Conservation (phyloP, 2,113 vertebrate species). For the Chroicocephalus ridibundus region DNA sequence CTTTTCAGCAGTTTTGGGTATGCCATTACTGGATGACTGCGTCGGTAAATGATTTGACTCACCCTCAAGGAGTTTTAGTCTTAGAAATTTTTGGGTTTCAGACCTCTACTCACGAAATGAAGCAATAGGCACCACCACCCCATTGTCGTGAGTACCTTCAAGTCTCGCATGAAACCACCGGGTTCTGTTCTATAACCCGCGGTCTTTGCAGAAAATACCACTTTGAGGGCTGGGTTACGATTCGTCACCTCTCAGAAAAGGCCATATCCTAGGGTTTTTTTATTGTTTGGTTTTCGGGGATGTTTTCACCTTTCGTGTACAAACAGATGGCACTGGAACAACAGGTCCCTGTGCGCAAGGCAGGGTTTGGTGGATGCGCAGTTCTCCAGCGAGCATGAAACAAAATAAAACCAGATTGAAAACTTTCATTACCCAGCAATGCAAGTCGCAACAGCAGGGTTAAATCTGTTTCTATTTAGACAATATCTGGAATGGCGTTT, state of each 20-base stretch:
- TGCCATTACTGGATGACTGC: not conserved
- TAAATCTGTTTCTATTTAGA: constrained; percentile 73
- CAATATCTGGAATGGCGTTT: constrained; percentile 61
- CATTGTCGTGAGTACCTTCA: not conserved
- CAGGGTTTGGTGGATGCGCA: not conserved
- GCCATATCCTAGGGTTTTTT: not conserved
- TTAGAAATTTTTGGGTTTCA: not conserved
- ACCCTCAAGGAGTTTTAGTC: not conserved
- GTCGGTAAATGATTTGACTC: not conserved
- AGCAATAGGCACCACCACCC: not conserved
- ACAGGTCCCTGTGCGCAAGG: not conserved
- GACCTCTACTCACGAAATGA: not conserved
- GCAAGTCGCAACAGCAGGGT: constrained; percentile 52
- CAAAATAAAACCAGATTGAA: constrained; percentile 63
- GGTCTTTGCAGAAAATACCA: not conserved
- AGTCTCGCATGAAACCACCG: not conserved
- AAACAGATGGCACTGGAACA: not conserved
- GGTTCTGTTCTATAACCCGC: not conserved
- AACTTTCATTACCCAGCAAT: constrained; percentile 58
- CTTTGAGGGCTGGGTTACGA: not conserved
- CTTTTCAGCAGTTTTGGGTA: constrained; percentile 40
- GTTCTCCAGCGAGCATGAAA: not conserved
- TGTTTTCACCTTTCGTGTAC: not conserved
- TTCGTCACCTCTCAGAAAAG: not conserved
- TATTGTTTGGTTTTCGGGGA: not conserved